Evolutionary conservation across 2,113 vertebrate genomes (phyloP).

Genomic region (Phoxinus phoxinus): DNA sequence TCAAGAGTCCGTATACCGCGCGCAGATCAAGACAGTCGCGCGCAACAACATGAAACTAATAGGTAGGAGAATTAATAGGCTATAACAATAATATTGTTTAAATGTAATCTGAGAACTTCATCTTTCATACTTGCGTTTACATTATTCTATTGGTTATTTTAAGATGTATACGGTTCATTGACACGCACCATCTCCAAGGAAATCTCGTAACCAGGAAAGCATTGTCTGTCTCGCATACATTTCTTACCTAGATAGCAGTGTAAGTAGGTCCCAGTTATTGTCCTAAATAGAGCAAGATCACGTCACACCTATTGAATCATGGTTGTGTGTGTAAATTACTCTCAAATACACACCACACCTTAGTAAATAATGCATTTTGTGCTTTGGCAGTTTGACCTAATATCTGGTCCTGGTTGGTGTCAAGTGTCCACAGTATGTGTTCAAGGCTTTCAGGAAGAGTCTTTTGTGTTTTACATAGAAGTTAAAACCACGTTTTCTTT

Average conservation of each 20-base stretch:
- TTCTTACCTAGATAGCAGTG: neutral
- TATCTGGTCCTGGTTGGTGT: constrained; percentile 1
- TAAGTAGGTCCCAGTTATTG: neutral
- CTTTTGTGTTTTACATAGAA: neutral
- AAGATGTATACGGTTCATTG: neutral
- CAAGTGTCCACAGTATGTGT: neutral
- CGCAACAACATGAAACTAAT: constrained; percentile 65
- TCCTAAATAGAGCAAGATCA: neutral
- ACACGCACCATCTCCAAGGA: neutral
- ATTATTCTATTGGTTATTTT: neutral
- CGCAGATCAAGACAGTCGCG: constrained; percentile 49
- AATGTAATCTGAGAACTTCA: neutral
- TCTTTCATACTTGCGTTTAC: neutral
- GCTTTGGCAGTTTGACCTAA: neutral
- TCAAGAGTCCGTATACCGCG: constrained; percentile 61
- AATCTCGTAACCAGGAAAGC: neutral
- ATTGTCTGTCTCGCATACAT: neutral
- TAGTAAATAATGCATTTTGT: constrained; percentile 15
- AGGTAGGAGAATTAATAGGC: constrained; percentile 64
- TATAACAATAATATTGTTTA: neutral
- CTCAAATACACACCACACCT: neutral
- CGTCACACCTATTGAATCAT: neutral
- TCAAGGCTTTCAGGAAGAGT: neutral
- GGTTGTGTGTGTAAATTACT: neutral
- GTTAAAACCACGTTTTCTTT: neutral